These are phyloP conservation scores for Drosophila pseudoananassae DNA, from an alignment of 1,140 invertebrate genomes.

Conservation along the genomic window DNA sequence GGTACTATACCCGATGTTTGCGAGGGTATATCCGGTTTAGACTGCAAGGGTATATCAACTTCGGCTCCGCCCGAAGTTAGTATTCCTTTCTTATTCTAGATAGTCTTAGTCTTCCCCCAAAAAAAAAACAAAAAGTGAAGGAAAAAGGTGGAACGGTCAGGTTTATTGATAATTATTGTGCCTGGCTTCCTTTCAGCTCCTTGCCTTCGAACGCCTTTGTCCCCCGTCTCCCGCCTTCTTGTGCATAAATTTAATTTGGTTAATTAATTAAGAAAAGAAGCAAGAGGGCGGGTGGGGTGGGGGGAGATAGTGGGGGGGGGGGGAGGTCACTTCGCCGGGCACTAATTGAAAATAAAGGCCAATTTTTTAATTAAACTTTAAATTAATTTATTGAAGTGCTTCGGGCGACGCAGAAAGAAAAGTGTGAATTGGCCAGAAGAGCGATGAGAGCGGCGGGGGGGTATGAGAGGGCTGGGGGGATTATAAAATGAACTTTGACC, in stretches of 20 bases:
- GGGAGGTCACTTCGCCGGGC: conserved; percentile 23
- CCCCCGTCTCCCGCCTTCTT: conserved; percentile 17
- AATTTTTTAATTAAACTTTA: conserved; percentile 82
- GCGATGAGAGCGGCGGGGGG: too few relatives aligned
- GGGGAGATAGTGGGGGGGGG: not conserved
- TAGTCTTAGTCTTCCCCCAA: not conserved
- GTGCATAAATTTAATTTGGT: conserved; percentile 80
- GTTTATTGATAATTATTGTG: conserved; percentile 80
- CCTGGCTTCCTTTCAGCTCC: conserved; percentile 46
- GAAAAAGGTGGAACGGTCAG: conserved; percentile 59
- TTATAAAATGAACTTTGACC: conserved; percentile 57
- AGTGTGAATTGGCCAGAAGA: not conserved
- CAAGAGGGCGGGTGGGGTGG: conserved; percentile 4
- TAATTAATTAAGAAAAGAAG: conserved; percentile 78
- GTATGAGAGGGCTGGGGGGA: not conserved
- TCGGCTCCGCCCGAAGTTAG: too few relatives aligned
- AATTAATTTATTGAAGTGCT: conserved; percentile 81
- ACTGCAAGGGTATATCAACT: too few relatives aligned
- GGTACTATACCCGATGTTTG: too few relatives aligned
- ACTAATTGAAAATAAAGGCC: conserved; percentile 80
- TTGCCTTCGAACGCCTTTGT: not conserved
- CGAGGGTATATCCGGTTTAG: too few relatives aligned
- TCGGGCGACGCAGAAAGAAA: not conserved
- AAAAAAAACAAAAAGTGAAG: conserved; percentile 9
- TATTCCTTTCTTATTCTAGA: not conserved